phyloP scores from a whole-genome alignment of 1,140 invertebrate species.

The Drosophila ironensis region DNA sequence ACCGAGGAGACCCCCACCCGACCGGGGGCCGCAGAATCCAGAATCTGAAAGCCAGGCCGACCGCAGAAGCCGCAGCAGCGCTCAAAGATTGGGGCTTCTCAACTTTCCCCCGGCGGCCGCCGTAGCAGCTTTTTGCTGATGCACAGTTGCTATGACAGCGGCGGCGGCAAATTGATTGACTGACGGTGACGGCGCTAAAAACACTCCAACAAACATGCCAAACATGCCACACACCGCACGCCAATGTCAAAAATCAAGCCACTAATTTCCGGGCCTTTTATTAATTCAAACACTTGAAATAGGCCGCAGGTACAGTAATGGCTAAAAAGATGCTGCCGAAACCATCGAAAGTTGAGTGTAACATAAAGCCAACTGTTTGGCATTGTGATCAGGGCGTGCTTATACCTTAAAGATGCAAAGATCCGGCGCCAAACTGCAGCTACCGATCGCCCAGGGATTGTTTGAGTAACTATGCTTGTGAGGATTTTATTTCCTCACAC shows the following conservation, averaged over 20 bases:
- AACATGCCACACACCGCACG: no score
- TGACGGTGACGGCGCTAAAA: slow-evolving; percentile 25
- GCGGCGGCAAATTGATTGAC: slow-evolving; percentile 42
- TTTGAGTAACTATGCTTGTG: no score
- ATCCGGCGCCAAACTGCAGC: no score
- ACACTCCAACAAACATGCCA: background rate
- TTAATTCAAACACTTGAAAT: no score
- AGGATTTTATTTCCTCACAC: no score
- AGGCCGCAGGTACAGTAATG: no score
- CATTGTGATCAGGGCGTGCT: no score
- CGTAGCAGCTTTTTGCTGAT: slow-evolving; percentile 18
- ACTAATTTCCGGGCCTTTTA: background rate
- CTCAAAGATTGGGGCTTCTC: background rate
- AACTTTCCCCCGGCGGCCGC: background rate
- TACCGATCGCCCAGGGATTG: no score
- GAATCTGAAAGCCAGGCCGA: background rate
- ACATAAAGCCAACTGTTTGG: no score
- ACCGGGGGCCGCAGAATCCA: no score
- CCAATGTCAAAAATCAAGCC: slow-evolving; percentile 9
- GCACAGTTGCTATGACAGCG: slow-evolving; percentile 42
- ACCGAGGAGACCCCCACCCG: no score
- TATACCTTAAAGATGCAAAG: no score
- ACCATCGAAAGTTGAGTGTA: background rate
- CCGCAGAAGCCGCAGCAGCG: slow-evolving; percentile 10
- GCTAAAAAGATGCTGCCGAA: background rate